Evolutionary conservation across 1,140 invertebrate genomes (phyloP), one percentile per base, ranked within the genome.

Genomic region (Streblospio benedicti): DNA sequence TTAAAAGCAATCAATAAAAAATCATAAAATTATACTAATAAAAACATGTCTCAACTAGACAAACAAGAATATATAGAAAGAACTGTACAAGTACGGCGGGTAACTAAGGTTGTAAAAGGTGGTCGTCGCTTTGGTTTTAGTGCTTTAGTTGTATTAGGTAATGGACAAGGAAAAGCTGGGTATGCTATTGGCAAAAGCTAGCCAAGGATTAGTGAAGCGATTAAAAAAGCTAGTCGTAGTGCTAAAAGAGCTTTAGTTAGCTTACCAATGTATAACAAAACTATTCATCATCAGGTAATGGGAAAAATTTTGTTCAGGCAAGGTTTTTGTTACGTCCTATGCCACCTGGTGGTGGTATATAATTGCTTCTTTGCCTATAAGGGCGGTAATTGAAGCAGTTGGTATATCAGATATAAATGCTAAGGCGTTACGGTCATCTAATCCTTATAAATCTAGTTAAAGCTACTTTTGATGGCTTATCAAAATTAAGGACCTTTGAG

Each of bases 51-150:
- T 20, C 47, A 55, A 25, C 50, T n/a, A 28, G 18, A 52, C n/a
- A 25, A 28, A 58, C 18, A 55, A 58, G 45, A 59, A 25, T 28
- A 66, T 9, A 12, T 47, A 31, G 60, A 66, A 55, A 54, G 54
- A 20, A 9, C 65, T 25, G 44, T 66, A n/a, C 20, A 30, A 6
- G 47, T 66, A 32, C 53, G 66, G 27, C 50, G 65, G 14, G 64
- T 66, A 25, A 20, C 59, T 14, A 66, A 66, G 55, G 38, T 44
- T 30, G 59, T 61, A 27, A 66, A 66, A 59, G 65, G 65, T 59
- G 65, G 65, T 32, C 50, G 65, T 52, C 44, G 14, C 16, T 66
- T 66, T 27, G 25, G 32, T 35, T 66, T 66, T 44, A 25, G 59
- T 18, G 65, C 65, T 31, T 23, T 67, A 20, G 43, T 41, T 27